Evolutionary conservation across 2,797 vertebrate species (phyloP), one percentile per base, ranked within the genome.

Genomic region (Macropus fuliginosus): DNA sequence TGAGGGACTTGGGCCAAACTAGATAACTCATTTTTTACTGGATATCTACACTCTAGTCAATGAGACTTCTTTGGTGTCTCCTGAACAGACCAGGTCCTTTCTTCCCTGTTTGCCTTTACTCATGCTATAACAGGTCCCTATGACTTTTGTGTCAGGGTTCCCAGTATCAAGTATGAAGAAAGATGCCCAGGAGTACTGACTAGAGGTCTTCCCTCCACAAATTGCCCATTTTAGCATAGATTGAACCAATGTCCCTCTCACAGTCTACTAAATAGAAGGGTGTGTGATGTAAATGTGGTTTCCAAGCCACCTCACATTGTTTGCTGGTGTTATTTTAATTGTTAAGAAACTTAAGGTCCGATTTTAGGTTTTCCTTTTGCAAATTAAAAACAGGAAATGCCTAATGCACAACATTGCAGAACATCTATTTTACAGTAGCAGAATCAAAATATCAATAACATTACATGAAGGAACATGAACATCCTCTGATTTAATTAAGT

Each of bases 321-420:
- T 87, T 87, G 74, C 40, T 87, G 24, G 21, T 87, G 40, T 87
- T 27, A 24, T 89, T 34, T 50, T 87, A 31, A 16, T 95, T 90
- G 94, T 55, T 57, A 92, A 74, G 52, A 92, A 92, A 90, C 93
- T 57, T 59, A 94, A 91, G 93, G 56, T 74, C 54, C 28, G 62
- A 10, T 54, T 34, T 74, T 59, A 93, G 56, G 52, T 66, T 94
- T 97, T 91, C 56, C 21, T 93, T 95, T 92, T 54, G 46, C 21
- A 54, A 5, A 87, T 24, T 87, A 40, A 50, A 87, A 46, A 87
- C 21, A 81, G 74, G 74, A 46, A 81, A 46, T 46, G 11, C 18
- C 74, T 46, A 81, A 81, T 46, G 40, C 16, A 10, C n/a, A 81
- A 27, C 18, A 46, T 24, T 46, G 9, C 31, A 21, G n/a, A 56